Conservation (phyloP, 2,797 vertebrate genomes). For the Momotus momota region DNA sequence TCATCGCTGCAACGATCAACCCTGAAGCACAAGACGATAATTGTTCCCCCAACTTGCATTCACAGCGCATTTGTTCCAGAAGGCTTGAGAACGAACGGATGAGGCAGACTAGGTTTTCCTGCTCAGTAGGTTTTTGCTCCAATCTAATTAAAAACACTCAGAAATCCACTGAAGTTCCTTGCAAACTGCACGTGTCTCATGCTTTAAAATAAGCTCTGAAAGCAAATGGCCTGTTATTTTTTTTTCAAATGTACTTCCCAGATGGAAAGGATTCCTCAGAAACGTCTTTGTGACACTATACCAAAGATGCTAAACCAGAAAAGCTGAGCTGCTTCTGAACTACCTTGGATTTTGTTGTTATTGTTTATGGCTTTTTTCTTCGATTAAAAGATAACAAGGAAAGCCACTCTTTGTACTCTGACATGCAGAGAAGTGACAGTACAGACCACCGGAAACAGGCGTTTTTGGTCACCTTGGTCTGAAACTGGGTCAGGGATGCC, state of each 20-base stretch:
- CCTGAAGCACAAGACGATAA: background rate
- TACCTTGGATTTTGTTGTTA: background rate
- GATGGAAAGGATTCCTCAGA: background rate
- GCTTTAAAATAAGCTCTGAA: constrained; percentile 3
- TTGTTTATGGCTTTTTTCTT: background rate
- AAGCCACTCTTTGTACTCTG: constrained; percentile 19
- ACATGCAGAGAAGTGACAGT: constrained; percentile 46
- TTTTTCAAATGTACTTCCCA: background rate
- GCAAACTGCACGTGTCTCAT: background rate
- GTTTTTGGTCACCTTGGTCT: constrained; percentile 48
- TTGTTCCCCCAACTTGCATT: background rate
- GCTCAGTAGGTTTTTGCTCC: background rate
- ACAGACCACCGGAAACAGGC: constrained; percentile 13
- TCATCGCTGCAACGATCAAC: background rate
- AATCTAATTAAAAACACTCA: constrained; percentile 26
- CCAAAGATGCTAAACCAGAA: background rate
- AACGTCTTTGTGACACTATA: background rate
- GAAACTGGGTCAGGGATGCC: constrained; percentile 50
- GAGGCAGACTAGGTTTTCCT: constrained; percentile 1
- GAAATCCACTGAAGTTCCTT: background rate
- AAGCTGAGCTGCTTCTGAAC: background rate
- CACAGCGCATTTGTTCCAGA: background rate
- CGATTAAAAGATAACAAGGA: constrained; percentile 25
- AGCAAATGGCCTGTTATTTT: background rate
- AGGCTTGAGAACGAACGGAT: constrained; percentile 19